Base-by-base conservation (phyloP, 2,888 invertebrate species). In the Melanophora roralis region DNA sequence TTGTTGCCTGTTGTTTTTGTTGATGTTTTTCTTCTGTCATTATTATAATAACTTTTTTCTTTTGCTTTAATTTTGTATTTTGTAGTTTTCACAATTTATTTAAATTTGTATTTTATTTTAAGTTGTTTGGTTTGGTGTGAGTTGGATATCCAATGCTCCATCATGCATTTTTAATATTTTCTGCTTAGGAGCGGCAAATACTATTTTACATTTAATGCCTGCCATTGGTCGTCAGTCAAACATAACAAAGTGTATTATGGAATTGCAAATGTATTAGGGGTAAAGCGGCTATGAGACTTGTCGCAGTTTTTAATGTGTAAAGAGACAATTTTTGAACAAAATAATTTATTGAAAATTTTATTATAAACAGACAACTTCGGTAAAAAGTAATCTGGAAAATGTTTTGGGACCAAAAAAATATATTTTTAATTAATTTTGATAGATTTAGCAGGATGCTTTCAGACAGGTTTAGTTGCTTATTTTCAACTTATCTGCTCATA, bases 141-240 rank as follows among this genome's bases (percentile, higher is more conserved):
- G 53, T 53, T 3, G 43, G 32, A n/a, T 9, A 7, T 53, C 7
- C 21, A n/a, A 45, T 23, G 27, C 36, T 53, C 27, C 23, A 55
- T 32, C 51, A 45, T 53, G 60, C 34, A 53, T 60, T 68, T 43
- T n/a, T 59, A 53, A 68, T 60, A 60, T 40, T 59, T 55, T 72
- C 19, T 55, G 19, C 64, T 45, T 55, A 34, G 27, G 23, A 34
- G 36, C 47, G 49, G 49, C 55, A 55, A 40, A 59, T 21, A 34
- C 36, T 21, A 62, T 19, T 55, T 27, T 34, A 27, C 27, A 1
- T 47, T 9, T 32, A 11, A 9, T 38, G 1, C 38, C 32, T 59
- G 49, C 32, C 36, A 43, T 51, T 55, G 62, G 40, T 69, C 55
- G 60, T 76, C 75, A 68, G 68, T 68, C 62, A 76, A 68, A 68